Base-by-base conservation (phyloP, 2,888 invertebrate species). In the Pocota personata region DNA sequence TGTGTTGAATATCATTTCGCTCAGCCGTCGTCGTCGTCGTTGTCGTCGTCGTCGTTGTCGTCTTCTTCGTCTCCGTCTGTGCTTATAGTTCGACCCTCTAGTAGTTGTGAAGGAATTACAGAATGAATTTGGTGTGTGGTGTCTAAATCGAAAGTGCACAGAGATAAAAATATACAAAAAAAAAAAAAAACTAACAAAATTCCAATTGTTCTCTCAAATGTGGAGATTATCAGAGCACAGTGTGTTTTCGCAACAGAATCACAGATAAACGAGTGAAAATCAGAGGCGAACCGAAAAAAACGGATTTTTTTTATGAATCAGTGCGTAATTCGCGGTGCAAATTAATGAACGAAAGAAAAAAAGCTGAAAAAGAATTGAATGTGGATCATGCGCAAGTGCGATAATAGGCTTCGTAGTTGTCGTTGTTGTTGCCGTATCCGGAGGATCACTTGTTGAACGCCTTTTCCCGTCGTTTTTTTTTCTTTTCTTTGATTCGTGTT, bases 391-490 rank as follows among this genome's bases (percentile, higher is more conserved):
- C 86, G 86, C 86, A 86, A 86, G 86, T 86, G 82, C 82, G 82
- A 86, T 77, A 82, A 86, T 86, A 86, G 76, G 72, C 82, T 82
- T 77, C 82, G 82, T 86, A 77, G 57, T 82, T 66, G 78, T 78
- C 40, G 77, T 50, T 55, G 73, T 73, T 48, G 83, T 79, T 79
- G 80, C 80, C 86, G 86, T 86, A 86, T 86, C 86, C 86, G 86
- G 86, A 86, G 86, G 86, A 86, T 86, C 86, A 86, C 86, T 86
- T 86, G 86, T 86, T 86, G 86, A 86, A 86, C 86, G 86, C 82
- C 86, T 86, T 86, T 86, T 86, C 86, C 82, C 71, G 71, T 60
- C 50, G 30, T 35, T 58, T 58, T 62, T 67, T 67, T 69, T 55
- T 14, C 67, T 73, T 83, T 86, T 77, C 86, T 82, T 86, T 82